Percentiles rank a stretch among this genome's conserved stretches.
Conservation (phyloP, 2,888 invertebrate genomes). For the Nysson spinosus region DNA sequence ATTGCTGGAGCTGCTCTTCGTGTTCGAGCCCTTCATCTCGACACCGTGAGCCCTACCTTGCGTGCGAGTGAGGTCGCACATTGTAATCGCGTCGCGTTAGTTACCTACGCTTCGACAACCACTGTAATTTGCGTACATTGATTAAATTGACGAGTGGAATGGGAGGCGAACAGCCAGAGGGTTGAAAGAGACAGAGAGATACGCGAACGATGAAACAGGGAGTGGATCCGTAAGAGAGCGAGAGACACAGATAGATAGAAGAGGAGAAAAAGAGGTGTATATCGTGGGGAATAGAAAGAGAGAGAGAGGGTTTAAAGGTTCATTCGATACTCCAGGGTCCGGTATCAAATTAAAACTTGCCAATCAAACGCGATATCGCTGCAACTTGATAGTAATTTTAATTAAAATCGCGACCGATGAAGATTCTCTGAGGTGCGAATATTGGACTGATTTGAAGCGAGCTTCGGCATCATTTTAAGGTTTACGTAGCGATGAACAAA, state of each 20-base stretch:
- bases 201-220: conserved; percentile 10
- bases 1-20: conserved; percentile 23
- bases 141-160: conserved; percentile 70
- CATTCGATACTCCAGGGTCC: conserved; percentile 45
- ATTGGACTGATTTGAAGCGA: conserved; percentile 23
- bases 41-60: conserved; percentile 26
- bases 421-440: conserved; percentile 49
- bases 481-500: conserved; percentile 3
- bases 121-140: conserved; percentile 73
- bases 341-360: conserved; percentile 64
- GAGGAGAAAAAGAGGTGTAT: conserved; percentile 15
- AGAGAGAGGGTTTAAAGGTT: conserved; percentile 43
- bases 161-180: conserved; percentile 45
- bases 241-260: background rate
- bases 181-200: conserved; percentile 36
- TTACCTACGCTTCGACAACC: conserved; percentile 66
- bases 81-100: conserved; percentile 72
- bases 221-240: conserved; percentile 1
- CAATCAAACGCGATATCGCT: conserved; percentile 63
- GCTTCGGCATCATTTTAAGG: conserved; percentile 9
- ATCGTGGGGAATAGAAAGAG: conserved; percentile 23
- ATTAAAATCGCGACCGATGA: conserved; percentile 61
- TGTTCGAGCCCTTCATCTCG: conserved; percentile 29
- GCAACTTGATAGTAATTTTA: conserved; percentile 60
- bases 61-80: conserved; percentile 59